phyloP scores from a whole-genome alignment of 2,113 vertebrate genomes.

The Pterocles gutturalis region DNA sequence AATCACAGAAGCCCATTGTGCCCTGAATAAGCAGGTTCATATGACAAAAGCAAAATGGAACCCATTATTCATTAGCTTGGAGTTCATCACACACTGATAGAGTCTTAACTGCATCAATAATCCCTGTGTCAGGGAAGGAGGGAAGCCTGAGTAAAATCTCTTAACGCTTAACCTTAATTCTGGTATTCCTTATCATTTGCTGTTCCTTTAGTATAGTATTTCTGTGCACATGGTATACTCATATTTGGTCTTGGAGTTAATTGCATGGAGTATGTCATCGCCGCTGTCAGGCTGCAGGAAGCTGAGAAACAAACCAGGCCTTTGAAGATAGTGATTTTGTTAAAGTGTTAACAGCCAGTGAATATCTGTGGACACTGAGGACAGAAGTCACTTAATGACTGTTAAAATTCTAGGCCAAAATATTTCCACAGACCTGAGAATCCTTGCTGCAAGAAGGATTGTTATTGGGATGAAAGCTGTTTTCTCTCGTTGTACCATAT shows the following conservation, averaged over 20 bases:
- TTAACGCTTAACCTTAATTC: background rate
- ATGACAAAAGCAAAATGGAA: background rate
- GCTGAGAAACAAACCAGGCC: background rate
- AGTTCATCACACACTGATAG: background rate
- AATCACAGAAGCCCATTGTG: background rate
- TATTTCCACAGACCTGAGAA: background rate
- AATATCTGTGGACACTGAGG: background rate
- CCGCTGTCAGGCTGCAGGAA: background rate
- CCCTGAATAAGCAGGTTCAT: background rate
- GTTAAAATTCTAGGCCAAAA: background rate
- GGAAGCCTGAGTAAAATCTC: background rate
- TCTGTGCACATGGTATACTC: background rate
- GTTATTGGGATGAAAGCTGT: background rate
- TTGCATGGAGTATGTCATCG: background rate
- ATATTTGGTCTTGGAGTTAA: background rate
- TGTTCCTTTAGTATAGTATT: background rate
- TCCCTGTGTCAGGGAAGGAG: background rate
- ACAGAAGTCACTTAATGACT: background rate
- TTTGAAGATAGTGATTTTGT: constrained; percentile 9
- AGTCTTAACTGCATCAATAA: background rate
- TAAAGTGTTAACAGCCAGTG: background rate
- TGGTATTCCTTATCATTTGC: background rate
- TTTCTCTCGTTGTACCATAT: background rate
- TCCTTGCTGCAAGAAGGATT: background rate
- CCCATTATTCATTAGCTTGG: background rate